These are phyloP conservation scores for Gisinianus flammeolus DNA, from an alignment of 2,888 invertebrate genomes.

Conservation along the genomic window DNA sequence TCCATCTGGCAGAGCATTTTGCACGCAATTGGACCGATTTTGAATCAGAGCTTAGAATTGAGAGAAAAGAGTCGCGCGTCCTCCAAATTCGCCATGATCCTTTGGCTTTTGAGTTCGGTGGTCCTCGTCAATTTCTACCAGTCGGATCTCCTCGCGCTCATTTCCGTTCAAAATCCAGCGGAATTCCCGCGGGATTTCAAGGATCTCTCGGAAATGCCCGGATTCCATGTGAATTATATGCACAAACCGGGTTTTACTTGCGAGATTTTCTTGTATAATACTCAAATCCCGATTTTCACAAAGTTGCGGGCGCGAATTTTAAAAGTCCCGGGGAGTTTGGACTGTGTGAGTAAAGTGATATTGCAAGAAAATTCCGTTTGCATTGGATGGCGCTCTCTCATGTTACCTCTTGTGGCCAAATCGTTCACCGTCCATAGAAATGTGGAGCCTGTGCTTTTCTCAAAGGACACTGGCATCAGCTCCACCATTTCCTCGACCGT, in stretches of 20 bases:
- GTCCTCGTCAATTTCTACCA: background rate
- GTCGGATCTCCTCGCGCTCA: background rate
- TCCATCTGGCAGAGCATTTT: background rate
- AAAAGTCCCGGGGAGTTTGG: background rate
- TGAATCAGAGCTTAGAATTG: no score
- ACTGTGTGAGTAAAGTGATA: background rate
- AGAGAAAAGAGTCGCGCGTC: background rate
- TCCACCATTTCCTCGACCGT: background rate
- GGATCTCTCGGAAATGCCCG: background rate
- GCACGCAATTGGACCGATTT: background rate
- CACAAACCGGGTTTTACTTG: background rate
- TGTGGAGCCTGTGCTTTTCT: background rate
- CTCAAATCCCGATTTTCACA: background rate
- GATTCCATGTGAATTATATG: background rate
- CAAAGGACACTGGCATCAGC: background rate
- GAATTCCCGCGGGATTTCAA: background rate
- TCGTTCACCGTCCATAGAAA: background rate
- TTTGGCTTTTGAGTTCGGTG: background rate
- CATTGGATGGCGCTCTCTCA: background rate
- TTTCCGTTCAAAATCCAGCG: background rate
- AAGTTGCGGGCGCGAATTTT: background rate
- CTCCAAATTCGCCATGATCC: background rate
- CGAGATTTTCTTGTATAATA: background rate
- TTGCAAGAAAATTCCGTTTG: background rate
- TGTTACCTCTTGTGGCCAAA: background rate